phyloP scores from a whole-genome alignment of 2,888 invertebrate genomes.

The Protodeltote pygarga region DNA sequence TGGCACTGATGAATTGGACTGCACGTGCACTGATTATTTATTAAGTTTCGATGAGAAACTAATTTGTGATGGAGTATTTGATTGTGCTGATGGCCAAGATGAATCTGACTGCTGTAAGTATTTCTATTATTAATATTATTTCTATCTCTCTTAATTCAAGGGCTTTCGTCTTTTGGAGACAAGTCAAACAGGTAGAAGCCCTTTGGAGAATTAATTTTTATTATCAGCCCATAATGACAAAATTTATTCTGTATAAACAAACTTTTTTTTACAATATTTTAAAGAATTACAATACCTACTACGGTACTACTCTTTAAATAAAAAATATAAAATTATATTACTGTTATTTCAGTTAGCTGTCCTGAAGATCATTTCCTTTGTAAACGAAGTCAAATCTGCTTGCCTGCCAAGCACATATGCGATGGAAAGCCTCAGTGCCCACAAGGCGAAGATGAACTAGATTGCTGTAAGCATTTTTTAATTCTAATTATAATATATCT shows the following conservation, averaged over 20 bases:
- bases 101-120: constrained; percentile 91
- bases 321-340: constrained; percentile 13
- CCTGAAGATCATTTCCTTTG: constrained; percentile 88
- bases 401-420: constrained; percentile 88
- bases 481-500: neutral
- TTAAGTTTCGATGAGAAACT: constrained; percentile 80
- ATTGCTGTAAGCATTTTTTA: constrained; percentile 89
- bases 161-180: too few species aligned
- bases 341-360: constrained; percentile 84
- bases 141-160: too few species aligned
- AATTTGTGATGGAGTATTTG: constrained; percentile 91
- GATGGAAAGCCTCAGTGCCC: constrained; percentile 89
- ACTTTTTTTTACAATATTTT: too few species aligned
- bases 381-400: constrained; percentile 88
- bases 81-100: constrained; percentile 92
- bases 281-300: neutral
- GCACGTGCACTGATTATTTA: constrained; percentile 91
- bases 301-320: neutral
- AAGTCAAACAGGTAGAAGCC: too few species aligned
- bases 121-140: neutral
- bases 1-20: constrained; percentile 92
- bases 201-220: too few species aligned
- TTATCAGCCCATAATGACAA: too few species aligned
- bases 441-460: constrained; percentile 91
- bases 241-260: too few species aligned